A percentile compares a stretch with the other conserved stretches of the same genome.
Evolutionary conservation across 2,888 invertebrate genomes (phyloP).

Genomic region (Cremastinae sp.): DNA sequence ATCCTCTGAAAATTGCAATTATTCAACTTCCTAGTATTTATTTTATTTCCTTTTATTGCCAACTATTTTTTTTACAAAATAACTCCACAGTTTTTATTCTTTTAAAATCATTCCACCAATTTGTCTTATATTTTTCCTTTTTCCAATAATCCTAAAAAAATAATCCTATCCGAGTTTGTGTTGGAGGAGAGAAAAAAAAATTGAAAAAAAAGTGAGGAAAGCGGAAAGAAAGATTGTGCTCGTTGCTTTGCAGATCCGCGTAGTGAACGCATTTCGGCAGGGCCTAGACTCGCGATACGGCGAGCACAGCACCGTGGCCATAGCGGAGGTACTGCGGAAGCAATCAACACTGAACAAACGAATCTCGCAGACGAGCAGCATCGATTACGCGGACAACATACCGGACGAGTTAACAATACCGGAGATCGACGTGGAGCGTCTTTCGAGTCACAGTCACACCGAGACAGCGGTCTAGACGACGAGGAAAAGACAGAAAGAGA

Average conservation of each 20-base stretch:
- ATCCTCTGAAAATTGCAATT: too few relatives aligned
- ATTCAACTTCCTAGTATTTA: too few relatives aligned
- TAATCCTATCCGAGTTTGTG: not conserved
- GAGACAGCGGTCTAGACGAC: constrained; percentile 92
- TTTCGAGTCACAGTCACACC: constrained; percentile 96
- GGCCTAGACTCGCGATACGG: constrained; percentile 95
- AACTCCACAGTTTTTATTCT: too few relatives aligned
- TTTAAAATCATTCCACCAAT: too few relatives aligned
- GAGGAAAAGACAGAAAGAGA: constrained; percentile 52
- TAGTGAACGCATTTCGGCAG: constrained; percentile 99
- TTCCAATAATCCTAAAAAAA: not conserved
- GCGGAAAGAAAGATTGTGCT: constrained; percentile 43
- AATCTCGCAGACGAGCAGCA: constrained; percentile 94
- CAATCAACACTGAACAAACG: constrained; percentile 96
- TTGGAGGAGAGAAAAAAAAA: constrained; percentile 6
- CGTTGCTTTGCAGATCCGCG: constrained; percentile 94
- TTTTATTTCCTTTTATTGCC: too few relatives aligned
- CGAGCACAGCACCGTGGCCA: constrained; percentile 94
- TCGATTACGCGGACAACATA: constrained; percentile 94
- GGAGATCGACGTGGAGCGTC: constrained; percentile 95
- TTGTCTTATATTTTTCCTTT: too few relatives aligned
- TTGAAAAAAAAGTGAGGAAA: constrained; percentile 8
- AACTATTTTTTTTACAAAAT: too few relatives aligned
- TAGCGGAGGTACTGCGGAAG: constrained; percentile 96
- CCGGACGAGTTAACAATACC: constrained; percentile 93